Evolutionary conservation across 2,888 invertebrate species (phyloP).

Genomic region (Eretmocerus hayati): DNA sequence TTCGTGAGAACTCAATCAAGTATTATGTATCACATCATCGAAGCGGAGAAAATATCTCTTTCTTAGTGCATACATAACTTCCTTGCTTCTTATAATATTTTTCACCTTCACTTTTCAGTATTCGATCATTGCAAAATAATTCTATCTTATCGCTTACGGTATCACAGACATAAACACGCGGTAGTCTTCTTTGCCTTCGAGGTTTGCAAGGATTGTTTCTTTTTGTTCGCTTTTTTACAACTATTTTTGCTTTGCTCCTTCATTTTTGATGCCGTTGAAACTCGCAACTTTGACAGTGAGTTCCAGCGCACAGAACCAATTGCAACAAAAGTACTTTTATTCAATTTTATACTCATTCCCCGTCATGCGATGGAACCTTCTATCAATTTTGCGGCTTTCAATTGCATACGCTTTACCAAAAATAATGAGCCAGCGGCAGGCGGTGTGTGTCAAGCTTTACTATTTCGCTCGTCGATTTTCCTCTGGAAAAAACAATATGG

Average conservation of each 20-base stretch:
- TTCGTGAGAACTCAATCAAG: conserved; percentile 11
- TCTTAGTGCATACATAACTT: conserved; percentile 20
- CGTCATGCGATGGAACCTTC: too few relatives aligned
- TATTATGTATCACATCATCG: conserved; percentile 11
- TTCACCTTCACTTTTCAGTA: conserved; percentile 16
- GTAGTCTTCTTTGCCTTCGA: conserved; percentile 31
- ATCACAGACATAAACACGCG: conserved; percentile 46
- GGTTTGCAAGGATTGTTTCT: conserved; percentile 13
- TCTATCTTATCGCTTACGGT: conserved; percentile 45
- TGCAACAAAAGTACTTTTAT: too few relatives aligned
- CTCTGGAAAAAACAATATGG: conserved; percentile 23
- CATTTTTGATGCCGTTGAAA: too few relatives aligned
- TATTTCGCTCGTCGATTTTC: conserved; percentile 24
- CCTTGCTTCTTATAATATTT: conserved; percentile 13
- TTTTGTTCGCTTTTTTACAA: conserved; percentile 9
- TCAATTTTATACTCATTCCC: too few relatives aligned
- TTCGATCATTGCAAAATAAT: conserved; percentile 38
- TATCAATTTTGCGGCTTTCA: too few relatives aligned
- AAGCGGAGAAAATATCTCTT: conserved; percentile 16
- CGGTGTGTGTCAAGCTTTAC: conserved; percentile 22
- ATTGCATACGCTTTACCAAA: too few relatives aligned
- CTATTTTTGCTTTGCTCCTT: conserved; percentile 6
- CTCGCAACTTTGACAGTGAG: too few relatives aligned
- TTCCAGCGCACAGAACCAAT: too few relatives aligned
- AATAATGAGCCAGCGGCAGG: conserved; percentile 23